Evolutionary conservation across 2,113 vertebrate species (phyloP), one percentile per base, ranked within the genome.

Genomic region (Lanius collurio): DNA sequence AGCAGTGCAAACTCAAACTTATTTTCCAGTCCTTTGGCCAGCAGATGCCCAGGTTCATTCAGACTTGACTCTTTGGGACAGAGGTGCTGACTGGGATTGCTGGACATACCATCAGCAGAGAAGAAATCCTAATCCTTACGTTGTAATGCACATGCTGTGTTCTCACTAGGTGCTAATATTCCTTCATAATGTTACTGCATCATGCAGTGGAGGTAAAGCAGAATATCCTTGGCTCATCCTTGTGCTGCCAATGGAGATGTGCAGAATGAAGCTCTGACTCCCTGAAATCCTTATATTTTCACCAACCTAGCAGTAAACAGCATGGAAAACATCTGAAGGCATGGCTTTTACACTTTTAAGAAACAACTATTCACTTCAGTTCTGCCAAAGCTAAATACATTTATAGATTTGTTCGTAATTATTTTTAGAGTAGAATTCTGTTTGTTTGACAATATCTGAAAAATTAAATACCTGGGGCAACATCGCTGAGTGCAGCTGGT

Each of bases 351-450:
- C 68, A 37, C 68, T 75, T 94, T 37, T 46, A 56, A 65, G 68
- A 87, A 70, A 87, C 83, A 70, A 23, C 52, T 90, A 63, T 70
- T 90, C 64, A 64, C 89, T 91, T 65, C 62, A 65, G 35, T 50
- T 92, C 85, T 94, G 83, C 68, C 53, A 95, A 92, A 97, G 87
- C 69, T 87, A 92, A 93, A 94, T 49, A 49, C 28, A 3, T 63
- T 84, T 90, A 89, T 93, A 74, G 94, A 93, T 96, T 91, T 97
- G 92, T 81, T 75, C 47, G 0, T 96, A 94, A 97, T 97, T 96
- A 95, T 93, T 97, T 97, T 94, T 64, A 81, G 77, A 94, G 79
- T n/a, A 79, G 78, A 96, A 82, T 84, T 96, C 83, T 97, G 93
- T 96, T 81, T 94, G 82, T 95, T 96, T 95, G 93, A 96, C 79